These are phyloP conservation scores for Takifugu flavidus DNA, from an alignment of 2,113 vertebrate species.

Conservation along the genomic window DNA sequence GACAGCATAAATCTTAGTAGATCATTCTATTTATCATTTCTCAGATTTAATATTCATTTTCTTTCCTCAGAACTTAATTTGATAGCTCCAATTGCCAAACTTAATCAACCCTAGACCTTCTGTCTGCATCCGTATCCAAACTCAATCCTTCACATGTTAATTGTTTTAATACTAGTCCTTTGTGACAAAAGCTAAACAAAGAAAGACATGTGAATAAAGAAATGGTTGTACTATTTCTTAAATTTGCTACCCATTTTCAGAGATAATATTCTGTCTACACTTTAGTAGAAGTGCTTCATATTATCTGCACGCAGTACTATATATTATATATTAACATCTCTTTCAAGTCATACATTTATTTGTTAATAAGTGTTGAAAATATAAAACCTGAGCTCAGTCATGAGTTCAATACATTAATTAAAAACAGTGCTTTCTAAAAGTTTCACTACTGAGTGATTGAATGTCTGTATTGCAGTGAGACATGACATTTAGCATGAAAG, in stretches of 20 bases:
- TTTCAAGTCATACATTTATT: constrained; percentile 2
- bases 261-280: background rate
- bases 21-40: too few relatives aligned
- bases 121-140: too few relatives aligned
- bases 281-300: background rate
- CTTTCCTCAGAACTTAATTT: too few relatives aligned
- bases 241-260: background rate
- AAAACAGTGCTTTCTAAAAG: constrained; percentile 36
- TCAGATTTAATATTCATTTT: too few relatives aligned
- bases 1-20: too few relatives aligned
- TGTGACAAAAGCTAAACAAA: too few relatives aligned
- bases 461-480: constrained; percentile 50
- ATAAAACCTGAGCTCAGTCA: constrained; percentile 3
- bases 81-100: too few relatives aligned
- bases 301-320: background rate
- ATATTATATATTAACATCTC: background rate
- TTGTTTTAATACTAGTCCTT: too few relatives aligned
- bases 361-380: constrained; percentile 5
- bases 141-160: too few relatives aligned
- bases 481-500: constrained; percentile 69
- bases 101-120: too few relatives aligned
- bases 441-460: constrained; percentile 51
- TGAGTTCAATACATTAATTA: constrained; percentile 11
- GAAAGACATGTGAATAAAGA: too few relatives aligned
- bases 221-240: background rate